Percentiles rank a stretch among this genome's conserved stretches.
Conservation (phyloP, 2,888 invertebrate species). For the Acholoe squamosa region DNA sequence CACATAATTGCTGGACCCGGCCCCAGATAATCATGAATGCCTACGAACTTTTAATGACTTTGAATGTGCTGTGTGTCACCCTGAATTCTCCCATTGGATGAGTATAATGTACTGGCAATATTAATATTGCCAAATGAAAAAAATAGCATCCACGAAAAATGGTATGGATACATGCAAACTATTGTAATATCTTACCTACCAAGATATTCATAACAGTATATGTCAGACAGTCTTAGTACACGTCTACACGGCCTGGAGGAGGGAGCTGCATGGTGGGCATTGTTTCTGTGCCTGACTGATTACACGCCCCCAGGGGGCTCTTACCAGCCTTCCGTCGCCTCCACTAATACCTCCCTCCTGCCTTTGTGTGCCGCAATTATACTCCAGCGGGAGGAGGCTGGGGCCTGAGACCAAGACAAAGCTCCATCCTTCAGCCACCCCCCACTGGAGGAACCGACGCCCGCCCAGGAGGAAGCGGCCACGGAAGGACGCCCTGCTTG, state of each 20-base stretch:
- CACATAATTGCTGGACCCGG: no score
- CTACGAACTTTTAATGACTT: no score
- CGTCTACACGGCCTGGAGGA: constrained; percentile 35
- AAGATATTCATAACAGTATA: no score
- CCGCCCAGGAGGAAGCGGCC: constrained; percentile 24
- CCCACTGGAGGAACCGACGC: constrained; percentile 7
- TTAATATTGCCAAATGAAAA: no score
- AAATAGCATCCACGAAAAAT: no score
- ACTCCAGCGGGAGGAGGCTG: neutral
- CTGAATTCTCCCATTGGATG: no score
- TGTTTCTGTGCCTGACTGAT: constrained; percentile 49
- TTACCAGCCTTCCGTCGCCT: constrained; percentile 55
- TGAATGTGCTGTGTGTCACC: no score
- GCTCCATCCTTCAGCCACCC: neutral
- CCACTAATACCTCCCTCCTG: constrained; percentile 50
- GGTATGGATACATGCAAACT: no score
- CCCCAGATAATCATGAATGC: no score
- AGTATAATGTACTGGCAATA: no score
- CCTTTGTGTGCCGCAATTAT: constrained; percentile 28
- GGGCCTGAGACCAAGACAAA: neutral
- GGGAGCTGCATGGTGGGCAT: constrained; percentile 7
- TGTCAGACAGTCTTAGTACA: neutral
- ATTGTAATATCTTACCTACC: no score
- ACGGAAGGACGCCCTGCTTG: neutral
- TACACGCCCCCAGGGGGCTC: constrained; percentile 53